These are phyloP conservation scores for Podabrus alpinus DNA, from an alignment of 2,888 invertebrate species.

Conservation along the genomic window DNA sequence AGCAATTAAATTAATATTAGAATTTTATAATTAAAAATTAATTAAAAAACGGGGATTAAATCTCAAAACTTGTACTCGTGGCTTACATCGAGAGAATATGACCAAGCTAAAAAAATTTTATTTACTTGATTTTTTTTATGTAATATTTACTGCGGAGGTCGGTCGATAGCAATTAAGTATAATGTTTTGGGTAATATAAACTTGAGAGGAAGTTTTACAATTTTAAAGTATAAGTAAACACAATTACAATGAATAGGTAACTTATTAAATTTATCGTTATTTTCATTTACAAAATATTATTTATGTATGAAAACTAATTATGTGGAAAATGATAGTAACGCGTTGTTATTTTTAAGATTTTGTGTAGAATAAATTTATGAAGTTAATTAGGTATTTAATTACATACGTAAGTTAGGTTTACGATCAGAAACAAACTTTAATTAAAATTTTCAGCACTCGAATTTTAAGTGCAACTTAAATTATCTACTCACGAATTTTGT, in stretches of 20 bases:
- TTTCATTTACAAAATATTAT: background rate
- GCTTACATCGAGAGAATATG: background rate
- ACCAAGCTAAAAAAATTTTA: background rate
- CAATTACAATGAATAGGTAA: background rate
- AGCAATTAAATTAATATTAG: background rate
- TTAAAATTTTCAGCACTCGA: conserved; percentile 18
- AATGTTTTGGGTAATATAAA: background rate
- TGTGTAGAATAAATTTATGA: background rate
- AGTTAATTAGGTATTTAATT: conserved; percentile 6
- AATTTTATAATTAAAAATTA: background rate
- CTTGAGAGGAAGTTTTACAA: background rate
- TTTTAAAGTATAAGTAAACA: background rate
- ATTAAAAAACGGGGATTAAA: background rate
- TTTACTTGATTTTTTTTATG: background rate
- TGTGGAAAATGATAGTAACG: background rate
- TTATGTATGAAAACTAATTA: background rate
- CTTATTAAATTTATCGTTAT: background rate
- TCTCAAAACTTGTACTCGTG: background rate
- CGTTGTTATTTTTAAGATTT: conserved; percentile 1
- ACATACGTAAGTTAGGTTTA: conserved; percentile 3
- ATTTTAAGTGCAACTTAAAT: conserved; percentile 33
- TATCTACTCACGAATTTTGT: conserved; percentile 29
- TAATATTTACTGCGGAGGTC: background rate
- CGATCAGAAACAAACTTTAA: conserved; percentile 12
- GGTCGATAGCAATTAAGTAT: background rate